A percentile compares a stretch with the other conserved stretches of the same genome.
phyloP scores from a whole-genome alignment of 2,797 vertebrate species.

The Darevskia mixta region DNA sequence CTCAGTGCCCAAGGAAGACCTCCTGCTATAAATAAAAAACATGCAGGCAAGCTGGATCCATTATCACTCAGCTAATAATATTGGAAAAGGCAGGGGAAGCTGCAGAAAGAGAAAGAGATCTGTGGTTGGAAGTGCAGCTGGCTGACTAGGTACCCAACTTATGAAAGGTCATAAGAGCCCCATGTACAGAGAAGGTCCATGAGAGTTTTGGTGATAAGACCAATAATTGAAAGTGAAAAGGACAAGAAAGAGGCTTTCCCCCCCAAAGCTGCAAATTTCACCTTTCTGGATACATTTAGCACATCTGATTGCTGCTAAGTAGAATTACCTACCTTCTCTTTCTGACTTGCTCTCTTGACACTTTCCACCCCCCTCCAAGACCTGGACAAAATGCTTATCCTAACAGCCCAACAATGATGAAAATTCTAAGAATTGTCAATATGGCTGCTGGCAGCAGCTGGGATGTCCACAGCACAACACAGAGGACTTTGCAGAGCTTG shows the following conservation, averaged over 20 bases:
- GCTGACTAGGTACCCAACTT: background rate
- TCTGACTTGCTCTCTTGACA: background rate
- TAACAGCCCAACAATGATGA: too few relatives aligned
- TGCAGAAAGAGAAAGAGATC: background rate
- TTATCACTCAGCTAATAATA: background rate
- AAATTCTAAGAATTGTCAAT: too few relatives aligned
- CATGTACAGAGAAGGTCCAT: background rate
- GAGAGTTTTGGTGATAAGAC: background rate
- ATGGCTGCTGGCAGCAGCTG: too few relatives aligned
- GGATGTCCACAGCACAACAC: too few relatives aligned
- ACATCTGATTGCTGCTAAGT: background rate
- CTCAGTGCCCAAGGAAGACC: background rate
- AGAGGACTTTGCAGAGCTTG: too few relatives aligned
- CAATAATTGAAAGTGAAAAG: conserved; percentile 6
- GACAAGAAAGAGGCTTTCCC: background rate
- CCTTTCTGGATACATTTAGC: background rate
- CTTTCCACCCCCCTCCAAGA: too few relatives aligned
- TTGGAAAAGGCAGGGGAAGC: background rate
- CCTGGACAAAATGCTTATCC: background rate
- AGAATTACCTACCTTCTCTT: background rate
- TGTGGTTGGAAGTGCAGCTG: background rate
- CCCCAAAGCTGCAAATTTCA: background rate
- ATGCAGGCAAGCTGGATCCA: background rate
- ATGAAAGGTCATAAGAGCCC: too few relatives aligned
- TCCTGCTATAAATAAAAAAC: background rate